Conservation (phyloP, 2,888 invertebrate species). For the Dicyrtoma fusca region DNA sequence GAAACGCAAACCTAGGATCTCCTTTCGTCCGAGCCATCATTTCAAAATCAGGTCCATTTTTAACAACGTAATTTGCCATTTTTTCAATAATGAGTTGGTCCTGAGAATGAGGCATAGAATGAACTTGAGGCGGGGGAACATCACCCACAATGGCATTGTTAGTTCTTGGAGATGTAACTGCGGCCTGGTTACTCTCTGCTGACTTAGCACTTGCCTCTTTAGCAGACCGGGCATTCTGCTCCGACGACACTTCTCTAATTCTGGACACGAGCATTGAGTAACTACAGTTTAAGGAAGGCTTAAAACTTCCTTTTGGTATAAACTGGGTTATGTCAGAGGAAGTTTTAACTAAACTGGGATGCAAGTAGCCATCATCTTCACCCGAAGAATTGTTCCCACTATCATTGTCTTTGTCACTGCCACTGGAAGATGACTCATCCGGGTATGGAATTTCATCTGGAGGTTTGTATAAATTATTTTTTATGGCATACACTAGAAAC, state of each 20-base stretch:
- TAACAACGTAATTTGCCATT: conserved; percentile 94
- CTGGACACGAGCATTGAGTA: conserved; percentile 86
- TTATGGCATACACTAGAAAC: conserved; percentile 68
- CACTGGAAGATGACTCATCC: conserved; percentile 40
- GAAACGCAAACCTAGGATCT: conserved; percentile 85
- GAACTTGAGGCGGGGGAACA: conserved; percentile 19
- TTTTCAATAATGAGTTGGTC: conserved; percentile 88
- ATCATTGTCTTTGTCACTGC: conserved; percentile 9
- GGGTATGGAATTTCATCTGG: conserved; percentile 47
- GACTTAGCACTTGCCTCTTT: not conserved
- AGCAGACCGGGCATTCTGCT: not conserved
- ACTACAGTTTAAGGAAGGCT: conserved; percentile 65
- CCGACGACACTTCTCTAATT: conserved; percentile 67
- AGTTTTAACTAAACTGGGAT: conserved; percentile 73
- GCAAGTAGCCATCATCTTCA: conserved; percentile 71
- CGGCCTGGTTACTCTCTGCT: not conserved
- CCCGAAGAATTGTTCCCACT: conserved; percentile 48
- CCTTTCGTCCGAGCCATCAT: conserved; percentile 78
- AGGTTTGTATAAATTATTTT: conserved; percentile 68
- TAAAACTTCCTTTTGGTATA: conserved; percentile 24
- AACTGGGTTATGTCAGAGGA: conserved; percentile 62
- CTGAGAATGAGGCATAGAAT: conserved; percentile 74
- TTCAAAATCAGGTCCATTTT: conserved; percentile 93
- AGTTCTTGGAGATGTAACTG: not conserved
- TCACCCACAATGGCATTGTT: not conserved